Base-by-base conservation (phyloP, 2,888 invertebrate species). In the Malthinus flaveolus region DNA sequence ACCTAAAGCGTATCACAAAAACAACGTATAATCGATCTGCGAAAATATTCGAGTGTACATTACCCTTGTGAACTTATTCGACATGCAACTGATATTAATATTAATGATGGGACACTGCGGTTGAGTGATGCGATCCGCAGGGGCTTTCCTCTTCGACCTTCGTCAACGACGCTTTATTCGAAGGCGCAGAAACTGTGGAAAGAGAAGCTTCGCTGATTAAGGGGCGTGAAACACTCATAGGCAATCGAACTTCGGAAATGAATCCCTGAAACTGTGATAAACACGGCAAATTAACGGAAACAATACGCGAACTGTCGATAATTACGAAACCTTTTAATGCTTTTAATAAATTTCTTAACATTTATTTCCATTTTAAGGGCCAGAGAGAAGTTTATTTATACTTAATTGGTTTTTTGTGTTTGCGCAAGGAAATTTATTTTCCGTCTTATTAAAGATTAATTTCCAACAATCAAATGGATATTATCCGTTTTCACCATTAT, bases 281-380 rank as follows among this genome's bases (percentile, higher is more conserved):
- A 68, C 64, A 66, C 62, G 59, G 59, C 63, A 68, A 68, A 68
- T 68, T 66, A 68, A 66, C 68, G 68, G 68, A 68, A 68, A 68
- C 64, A 64, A 68, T 63, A 65, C 58, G 35, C 53, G 58, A 48
- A 59, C 55, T 36, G 56, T 15, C 36, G 56, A 53, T 62, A 59
- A 62, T 62, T 59, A 57, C 56, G 62, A 62, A 62, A 53, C 62
- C 59, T 59, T 59, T 55, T 54, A 55, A 59, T 12, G 12, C 46
- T 49, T 53, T 54, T 55, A 59, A 59, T 59, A 59, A 54, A 47
- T 54, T 47, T 54, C 54, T 3, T 35, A 39, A 35, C 51, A 58
- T 54, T 59, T 59, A 52, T 54, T 54, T 59, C 54, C 54, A 55
- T 46, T 23, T 23, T 23, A 23, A 23, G 23, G 23, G 23, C 23